Conservation (phyloP, 2,888 invertebrate species). For the Rhaphigaster nebulosa region DNA sequence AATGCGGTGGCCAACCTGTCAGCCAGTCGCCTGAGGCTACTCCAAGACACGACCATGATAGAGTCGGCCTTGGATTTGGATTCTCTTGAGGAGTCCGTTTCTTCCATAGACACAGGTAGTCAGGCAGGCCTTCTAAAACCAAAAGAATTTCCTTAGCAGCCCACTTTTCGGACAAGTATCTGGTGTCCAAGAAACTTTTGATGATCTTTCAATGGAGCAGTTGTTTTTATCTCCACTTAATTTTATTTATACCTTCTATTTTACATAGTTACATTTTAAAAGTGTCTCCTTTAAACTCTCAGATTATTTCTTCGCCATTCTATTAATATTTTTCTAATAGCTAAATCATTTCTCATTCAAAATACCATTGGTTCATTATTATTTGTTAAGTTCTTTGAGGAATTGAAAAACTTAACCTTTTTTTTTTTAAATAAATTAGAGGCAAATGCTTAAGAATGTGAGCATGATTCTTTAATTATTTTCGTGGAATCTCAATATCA, state of each 20-base stretch:
- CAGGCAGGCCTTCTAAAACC: conserved; percentile 77
- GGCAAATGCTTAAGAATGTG: background rate
- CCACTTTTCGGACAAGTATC: conserved; percentile 17
- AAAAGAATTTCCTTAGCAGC: conserved; percentile 53
- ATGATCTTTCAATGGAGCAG: background rate
- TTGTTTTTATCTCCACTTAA: background rate
- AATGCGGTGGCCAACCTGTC: conserved; percentile 70
- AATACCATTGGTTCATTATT: background rate
- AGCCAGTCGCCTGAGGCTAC: conserved; percentile 81
- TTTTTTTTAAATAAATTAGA: background rate
- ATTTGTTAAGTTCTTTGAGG: background rate
- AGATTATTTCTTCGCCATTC: background rate
- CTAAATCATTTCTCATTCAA: background rate
- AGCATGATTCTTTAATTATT: background rate
- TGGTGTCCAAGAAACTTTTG: conserved; percentile 17
- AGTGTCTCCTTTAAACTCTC: background rate
- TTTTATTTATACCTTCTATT: background rate
- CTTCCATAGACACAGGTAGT: conserved; percentile 77
- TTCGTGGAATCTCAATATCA: background rate
- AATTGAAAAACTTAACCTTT: background rate
- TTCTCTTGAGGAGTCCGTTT: conserved; percentile 80
- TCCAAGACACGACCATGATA: conserved; percentile 92
- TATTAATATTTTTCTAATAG: background rate
- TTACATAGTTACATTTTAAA: background rate
- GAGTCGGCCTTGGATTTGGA: conserved; percentile 91